These are phyloP conservation scores for Mesorhabditis spiculigera DNA, from an alignment of 2,888 invertebrate species.

Conservation along the genomic window DNA sequence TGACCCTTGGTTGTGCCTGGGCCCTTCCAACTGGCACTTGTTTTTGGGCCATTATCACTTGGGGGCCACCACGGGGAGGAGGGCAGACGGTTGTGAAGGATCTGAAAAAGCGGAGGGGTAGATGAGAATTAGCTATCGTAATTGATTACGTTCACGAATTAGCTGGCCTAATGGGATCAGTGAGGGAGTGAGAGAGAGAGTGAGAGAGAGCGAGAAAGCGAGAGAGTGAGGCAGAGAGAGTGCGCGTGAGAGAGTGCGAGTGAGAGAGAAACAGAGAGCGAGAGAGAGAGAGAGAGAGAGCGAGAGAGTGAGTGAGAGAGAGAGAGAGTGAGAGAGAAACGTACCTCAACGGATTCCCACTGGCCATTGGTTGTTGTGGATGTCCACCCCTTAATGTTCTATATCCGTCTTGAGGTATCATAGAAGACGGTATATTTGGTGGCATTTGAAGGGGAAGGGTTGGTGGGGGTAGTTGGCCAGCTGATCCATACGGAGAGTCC, in stretches of 20 bases:
- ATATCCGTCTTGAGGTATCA: slow-evolving; percentile 36
- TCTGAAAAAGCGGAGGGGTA: too few species aligned
- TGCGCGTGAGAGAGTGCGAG: too few species aligned
- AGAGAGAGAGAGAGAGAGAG: too few species aligned
- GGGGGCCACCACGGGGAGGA: slow-evolving; percentile 30
- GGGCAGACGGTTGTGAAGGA: slow-evolving; percentile 31
- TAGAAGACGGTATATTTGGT: slow-evolving; percentile 29
- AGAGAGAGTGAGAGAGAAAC: background rate
- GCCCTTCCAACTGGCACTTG: slow-evolving; percentile 54
- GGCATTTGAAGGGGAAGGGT: slow-evolving; percentile 35
- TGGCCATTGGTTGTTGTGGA: slow-evolving; percentile 9
- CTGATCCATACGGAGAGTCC: slow-evolving; percentile 47
- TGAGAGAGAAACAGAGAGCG: too few species aligned
- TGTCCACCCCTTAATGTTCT: slow-evolving; percentile 38
- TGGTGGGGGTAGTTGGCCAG: slow-evolving; percentile 40
- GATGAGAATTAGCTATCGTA: too few species aligned
- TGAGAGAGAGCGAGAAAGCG: too few species aligned
- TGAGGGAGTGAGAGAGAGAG: too few species aligned
- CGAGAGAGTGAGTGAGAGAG: too few species aligned
- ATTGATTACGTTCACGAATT: too few species aligned
- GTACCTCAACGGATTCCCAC: slow-evolving; percentile 29
- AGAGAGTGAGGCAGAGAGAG: too few species aligned
- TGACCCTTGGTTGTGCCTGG: slow-evolving; percentile 52
- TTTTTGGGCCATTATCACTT: slow-evolving; percentile 41
- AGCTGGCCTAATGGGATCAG: too few species aligned